A percentile compares a stretch with the other conserved stretches of the same genome.
These are phyloP conservation scores for Phengaris alcon DNA, from an alignment of 2,888 invertebrate genomes.

Conservation along the genomic window DNA sequence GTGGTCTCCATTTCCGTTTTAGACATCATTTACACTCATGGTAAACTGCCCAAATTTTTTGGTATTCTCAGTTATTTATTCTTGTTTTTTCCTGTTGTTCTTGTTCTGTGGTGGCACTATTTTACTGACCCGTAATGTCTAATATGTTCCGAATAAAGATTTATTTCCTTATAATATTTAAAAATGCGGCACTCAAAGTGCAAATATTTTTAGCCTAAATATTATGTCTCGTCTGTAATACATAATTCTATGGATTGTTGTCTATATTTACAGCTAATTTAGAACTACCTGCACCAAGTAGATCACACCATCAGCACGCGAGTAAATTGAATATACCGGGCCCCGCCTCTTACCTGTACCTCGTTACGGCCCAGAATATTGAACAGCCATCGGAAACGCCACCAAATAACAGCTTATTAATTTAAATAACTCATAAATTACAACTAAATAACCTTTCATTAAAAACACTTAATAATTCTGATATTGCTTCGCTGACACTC, in stretches of 20 bases:
- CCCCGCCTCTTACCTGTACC: slow-evolving; percentile 48
- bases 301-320: slow-evolving; percentile 37
- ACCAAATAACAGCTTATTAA: slow-evolving; percentile 32
- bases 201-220: too few relatives aligned
- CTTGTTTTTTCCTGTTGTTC: too few relatives aligned
- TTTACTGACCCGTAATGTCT: too few relatives aligned
- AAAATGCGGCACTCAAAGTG: too few relatives aligned
- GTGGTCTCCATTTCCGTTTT: too few relatives aligned
- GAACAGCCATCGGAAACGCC: slow-evolving; percentile 39
- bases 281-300: slow-evolving; percentile 34
- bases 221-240: too few relatives aligned
- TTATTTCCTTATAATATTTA: too few relatives aligned
- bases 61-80: too few relatives aligned
- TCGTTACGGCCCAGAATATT: slow-evolving; percentile 47
- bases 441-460: slow-evolving; percentile 31
- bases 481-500: slow-evolving; percentile 18
- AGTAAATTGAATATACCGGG: slow-evolving; percentile 44
- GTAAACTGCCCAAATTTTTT: too few relatives aligned
- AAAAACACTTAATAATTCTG: slow-evolving; percentile 14
- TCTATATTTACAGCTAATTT: background rate
- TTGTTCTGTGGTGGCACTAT: too few relatives aligned
- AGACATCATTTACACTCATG: too few relatives aligned
- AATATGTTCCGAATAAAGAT: too few relatives aligned
- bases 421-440: slow-evolving; percentile 35
- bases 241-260: background rate